Base-by-base conservation (phyloP, 1,140 invertebrate species). In the Cepaea nemoralis region DNA sequence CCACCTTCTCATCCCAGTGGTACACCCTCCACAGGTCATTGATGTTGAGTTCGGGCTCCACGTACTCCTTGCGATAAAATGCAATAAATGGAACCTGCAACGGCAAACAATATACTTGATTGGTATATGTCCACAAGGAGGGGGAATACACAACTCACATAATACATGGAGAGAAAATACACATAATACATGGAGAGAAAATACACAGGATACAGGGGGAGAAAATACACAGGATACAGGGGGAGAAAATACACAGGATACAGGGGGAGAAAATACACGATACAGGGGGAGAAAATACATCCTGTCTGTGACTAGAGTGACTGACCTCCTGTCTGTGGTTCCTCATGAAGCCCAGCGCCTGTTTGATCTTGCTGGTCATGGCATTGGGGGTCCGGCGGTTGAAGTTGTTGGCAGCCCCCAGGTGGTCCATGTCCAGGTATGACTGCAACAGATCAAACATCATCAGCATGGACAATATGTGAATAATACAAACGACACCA, bases 1-100 rank as follows among this genome's bases (percentile, higher is more conserved):
- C 78, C 89, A 95, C 94, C 93, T 97, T 98, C 55, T 96, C 97
- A 92, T 99, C 98, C 90, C 94, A 98, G 86, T 97, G 96, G 90
- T 98, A 99, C 0, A 99, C 95, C 89, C 96, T 97, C 98, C 98
- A 99, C 0, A 99, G 91, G 90, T 99, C 98, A 87, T 97, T 97
- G 33, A 99, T 97, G 80, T 95, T 97, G 16, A 99, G 91, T 86
- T 99, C 97, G 0, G 97, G 97, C 86, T 97, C 94, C 0, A 99
- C 96, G 89, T 99, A 98, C 91, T 99, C 99, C 92, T 99, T 99
- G 37, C 98, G 94, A 88, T 99, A 99, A 90, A 99, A 99, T 0
- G 97, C 96, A 86, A 99, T 99, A 88, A 99, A 99, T 0, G 98
- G 97, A 37, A 99, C 97, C 90, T 93, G 86, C 45, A 88, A 31